These are phyloP conservation scores for Leptoteleia sp. DNA, from an alignment of 1,140 invertebrate species.

Conservation along the genomic window DNA sequence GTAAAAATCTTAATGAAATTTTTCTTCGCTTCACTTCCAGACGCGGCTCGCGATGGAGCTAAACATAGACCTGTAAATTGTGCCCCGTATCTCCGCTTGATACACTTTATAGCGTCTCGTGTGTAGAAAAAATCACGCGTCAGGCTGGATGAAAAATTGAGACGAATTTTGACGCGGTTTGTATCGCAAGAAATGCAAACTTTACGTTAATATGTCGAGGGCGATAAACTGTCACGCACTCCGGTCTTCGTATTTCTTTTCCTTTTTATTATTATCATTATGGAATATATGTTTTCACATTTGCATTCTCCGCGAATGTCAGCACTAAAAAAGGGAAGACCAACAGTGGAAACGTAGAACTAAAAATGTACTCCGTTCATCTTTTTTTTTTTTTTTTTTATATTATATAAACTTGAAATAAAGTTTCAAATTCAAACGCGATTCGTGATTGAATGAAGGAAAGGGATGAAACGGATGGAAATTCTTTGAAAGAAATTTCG, in stretches of 20 bases:
- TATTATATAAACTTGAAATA: too few species aligned
- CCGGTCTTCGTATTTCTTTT: conserved; percentile 2
- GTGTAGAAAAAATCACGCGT: conserved; percentile 2
- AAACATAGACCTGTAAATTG: not conserved
- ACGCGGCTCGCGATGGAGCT: not conserved
- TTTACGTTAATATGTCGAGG: conserved; percentile 4
- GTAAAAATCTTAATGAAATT: conserved; percentile 17
- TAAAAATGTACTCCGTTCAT: not conserved
- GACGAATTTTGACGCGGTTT: not conserved
- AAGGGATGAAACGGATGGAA: not conserved
- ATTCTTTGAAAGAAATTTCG: not conserved
- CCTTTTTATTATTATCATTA: not conserved
- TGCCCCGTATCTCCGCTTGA: not conserved
- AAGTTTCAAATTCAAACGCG: not conserved
- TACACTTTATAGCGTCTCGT: not conserved
- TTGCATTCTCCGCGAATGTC: not conserved
- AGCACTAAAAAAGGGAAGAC: too few species aligned
- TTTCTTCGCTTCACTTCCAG: conserved; percentile 5
- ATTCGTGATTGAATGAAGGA: not conserved
- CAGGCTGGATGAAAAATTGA: conserved; percentile 10
- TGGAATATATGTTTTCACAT: not conserved
- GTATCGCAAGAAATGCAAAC: conserved; percentile 1
- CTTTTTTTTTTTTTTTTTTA: too few species aligned
- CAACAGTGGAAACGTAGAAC: too few species aligned
- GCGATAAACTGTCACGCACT: conserved; percentile 9